Evolutionary conservation across 2,797 vertebrate species (phyloP), one percentile per base, ranked within the genome.

Genomic region (Dallia pectoralis): DNA sequence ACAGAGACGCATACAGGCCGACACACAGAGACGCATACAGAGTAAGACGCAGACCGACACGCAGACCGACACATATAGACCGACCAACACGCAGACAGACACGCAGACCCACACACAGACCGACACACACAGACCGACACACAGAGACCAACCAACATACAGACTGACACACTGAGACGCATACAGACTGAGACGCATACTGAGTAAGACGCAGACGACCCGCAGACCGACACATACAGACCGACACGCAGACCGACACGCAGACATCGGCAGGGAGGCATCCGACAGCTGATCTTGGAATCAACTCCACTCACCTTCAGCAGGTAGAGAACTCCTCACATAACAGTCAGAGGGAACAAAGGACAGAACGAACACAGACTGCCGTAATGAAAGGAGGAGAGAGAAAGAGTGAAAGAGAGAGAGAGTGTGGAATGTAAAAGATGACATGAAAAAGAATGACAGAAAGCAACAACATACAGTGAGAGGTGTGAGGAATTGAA

Each of bases 271-370:
- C 36, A 40, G 4, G 5, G 36, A 40, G 40, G 12, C 40, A 76
- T 63, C 67, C 18, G n/a, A 74, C 29, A 73, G 64, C 30, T 64
- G 73, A 76, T 76, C 67, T 61, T 71, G 48, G 66, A 44, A 64
- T 76, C 68, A 61, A 65, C 69, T 67, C 67, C 77, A 93, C 93
- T 93, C 91, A 93, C 93, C 93, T 90, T 91, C 76, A 59, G 81
- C 78, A 79, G 18, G 80, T 85, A 86, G 82, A 67, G 73, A n/a
- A 80, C 82, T 83, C 79, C 74, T 78, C 79, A 81, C 81, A 82
- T 84, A 77, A 79, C 77, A 61, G 72, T 69, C 30, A 25, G 25
- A 6, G 16, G 49, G 49, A 56, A 22, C 2, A 18, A 4, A 32
- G 30, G 48, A 53, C 27, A 6, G 40, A 67, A 12, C 14, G 40